phyloP scores from a whole-genome alignment of 2,797 vertebrate species.

The Ctenosaura bakeri region DNA sequence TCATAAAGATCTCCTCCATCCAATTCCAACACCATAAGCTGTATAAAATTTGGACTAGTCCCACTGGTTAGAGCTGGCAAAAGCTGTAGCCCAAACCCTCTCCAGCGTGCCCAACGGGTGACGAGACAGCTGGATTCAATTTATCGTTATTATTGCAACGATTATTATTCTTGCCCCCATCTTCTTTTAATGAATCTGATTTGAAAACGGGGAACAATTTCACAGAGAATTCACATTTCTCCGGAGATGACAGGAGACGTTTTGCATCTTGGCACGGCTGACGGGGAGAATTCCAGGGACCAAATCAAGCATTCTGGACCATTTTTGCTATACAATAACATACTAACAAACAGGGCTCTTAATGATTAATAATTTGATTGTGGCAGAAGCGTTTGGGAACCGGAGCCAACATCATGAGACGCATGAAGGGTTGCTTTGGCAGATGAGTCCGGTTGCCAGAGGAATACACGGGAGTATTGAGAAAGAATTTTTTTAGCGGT shows the following conservation, averaged over 20 bases:
- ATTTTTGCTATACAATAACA: background rate
- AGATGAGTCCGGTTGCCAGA: background rate
- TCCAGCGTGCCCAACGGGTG: too few species aligned
- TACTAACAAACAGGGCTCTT: background rate
- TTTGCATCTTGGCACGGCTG: background rate
- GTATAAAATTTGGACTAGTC: too few species aligned
- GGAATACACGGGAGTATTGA: background rate
- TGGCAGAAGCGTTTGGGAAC: background rate
- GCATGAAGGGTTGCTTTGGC: background rate
- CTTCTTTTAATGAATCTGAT: background rate
- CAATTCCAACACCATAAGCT: too few species aligned
- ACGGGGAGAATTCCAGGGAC: background rate
- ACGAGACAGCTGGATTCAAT: too few species aligned
- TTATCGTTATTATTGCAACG: too few species aligned
- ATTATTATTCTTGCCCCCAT: too few species aligned
- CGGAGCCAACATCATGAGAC: background rate
- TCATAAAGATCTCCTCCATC: too few species aligned
- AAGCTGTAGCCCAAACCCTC: background rate
- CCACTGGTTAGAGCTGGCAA: background rate
- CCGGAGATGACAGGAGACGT: background rate
- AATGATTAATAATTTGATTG: background rate
- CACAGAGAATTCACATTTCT: background rate
- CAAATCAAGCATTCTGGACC: background rate
- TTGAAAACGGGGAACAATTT: background rate
- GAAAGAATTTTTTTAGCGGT: background rate